Evolutionary conservation across 2,797 vertebrate genomes (phyloP), one percentile per base, ranked within the genome.

Genomic region (Cyprinodon diabolis): DNA sequence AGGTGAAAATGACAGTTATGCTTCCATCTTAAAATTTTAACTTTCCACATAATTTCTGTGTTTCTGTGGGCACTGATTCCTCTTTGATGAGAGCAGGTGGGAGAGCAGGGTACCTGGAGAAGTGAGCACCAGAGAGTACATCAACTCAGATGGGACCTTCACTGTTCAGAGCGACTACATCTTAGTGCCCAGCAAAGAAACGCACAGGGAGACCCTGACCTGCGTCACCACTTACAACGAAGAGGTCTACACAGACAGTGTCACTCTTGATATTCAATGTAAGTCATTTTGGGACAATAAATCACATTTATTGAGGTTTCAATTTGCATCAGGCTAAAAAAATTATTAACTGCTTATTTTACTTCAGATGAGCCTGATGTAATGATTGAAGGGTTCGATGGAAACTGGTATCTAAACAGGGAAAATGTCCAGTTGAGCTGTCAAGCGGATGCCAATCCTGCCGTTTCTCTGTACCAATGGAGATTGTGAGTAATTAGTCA

Each of bases 371-470:
- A 98, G 85, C 98, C 98, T 0, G 96, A 97, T 79, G 97, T 99
- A 76, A 93, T 93, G 21, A 96, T 99, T 0, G 96, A 98, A n/a
- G 98, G 98, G 7, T 99, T 96, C 62, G 98, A 99, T 85, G 97
- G 97, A 74, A 99, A 99, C 91, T 99, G 98, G 98, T 98, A 97
- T 82, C 90, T 98, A 82, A 98, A 97, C 89, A 92, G 97, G 76
- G 95, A 95, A 72, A 96, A 97, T 0, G 97, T 98, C 78, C 95
- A 96, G 86, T 95, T 99, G 83, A 97, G 92, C 0, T 99, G 98
- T 91, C 94, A 93, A 70, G 95, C 96, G 0, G 97, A 99, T 58
- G 97, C 97, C 71, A 99, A 99, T 86, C 98, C 98, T 4, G 93
- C 96, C 0, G 95, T 97, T 72, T 97, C 96, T 19, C 94, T 96